Evolutionary conservation across 2,888 invertebrate species (phyloP), one percentile per base, ranked within the genome.

Genomic region (Xestia c-nigrum): DNA sequence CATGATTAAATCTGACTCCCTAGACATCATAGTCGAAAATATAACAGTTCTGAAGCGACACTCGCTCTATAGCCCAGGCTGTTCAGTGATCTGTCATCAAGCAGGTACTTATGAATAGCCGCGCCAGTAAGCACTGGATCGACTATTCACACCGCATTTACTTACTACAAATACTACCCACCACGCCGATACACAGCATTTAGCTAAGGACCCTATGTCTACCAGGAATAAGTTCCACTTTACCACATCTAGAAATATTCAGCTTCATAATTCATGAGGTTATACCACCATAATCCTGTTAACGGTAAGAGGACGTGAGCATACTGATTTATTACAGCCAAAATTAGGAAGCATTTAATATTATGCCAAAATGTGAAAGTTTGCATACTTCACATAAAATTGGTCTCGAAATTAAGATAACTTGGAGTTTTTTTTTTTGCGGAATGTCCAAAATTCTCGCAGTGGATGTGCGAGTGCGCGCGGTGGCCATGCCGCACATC

Each of bases 401-500:
- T 68, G 46, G 19, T 52, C 47, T 10, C 47, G n/a, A 74, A 74
- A 72, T 74, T 16, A 69, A 76, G 74, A 59, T n/a, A 50, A 81
- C 46, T 57, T n/a, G 31, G 5, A 38, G 47, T 57, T 24, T 40
- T 52, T 67, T 59, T 84, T 68, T 69, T 1, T 16, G 46, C 10
- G 61, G 59, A 70, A 72, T 61, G 65, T 65, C 74, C 76, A 82
- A 82, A 85, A 85, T 86, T 83, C 59, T 74, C 70, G 74, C 70
- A 73, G 70, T 79, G 72, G 74, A 78, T 85, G 75, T 84, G 68
- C 80, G 72, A 75, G 68, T n/a, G n/a, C 47, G 75, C 67, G 72
- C 47, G 43, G 55, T 80, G 80, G 81, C 79, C 76, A 79, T 78
- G 84, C 74, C 64, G 81, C 72, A 86, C 84, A 88, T 91, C 93